Evolutionary conservation across 2,888 invertebrate species (phyloP).

Genomic region (Acanthococcus lagerstroemiae): DNA sequence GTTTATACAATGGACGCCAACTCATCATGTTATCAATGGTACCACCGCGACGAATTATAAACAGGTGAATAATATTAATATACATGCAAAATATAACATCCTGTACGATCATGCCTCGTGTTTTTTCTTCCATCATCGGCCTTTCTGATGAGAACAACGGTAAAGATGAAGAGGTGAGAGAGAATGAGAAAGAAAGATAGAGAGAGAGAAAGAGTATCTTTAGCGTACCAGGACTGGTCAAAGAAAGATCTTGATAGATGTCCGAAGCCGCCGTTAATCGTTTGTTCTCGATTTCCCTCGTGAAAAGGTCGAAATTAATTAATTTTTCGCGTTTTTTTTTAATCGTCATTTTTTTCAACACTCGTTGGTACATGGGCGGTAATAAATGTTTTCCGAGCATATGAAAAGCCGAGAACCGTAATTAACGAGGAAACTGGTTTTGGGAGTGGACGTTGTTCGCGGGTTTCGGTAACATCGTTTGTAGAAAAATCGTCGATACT

Average conservation of each 20-base stretch:
- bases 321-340: too few species aligned
- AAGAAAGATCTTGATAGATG: neutral
- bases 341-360: neutral
- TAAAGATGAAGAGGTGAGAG: neutral
- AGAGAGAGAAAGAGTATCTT: too few species aligned
- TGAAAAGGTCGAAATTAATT: neutral
- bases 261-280: neutral
- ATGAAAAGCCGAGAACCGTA: neutral
- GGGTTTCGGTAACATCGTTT: too few species aligned
- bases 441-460: too few species aligned
- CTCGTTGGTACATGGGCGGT: neutral
- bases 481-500: too few species aligned
- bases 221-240: too few species aligned
- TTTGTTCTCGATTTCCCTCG: neutral
- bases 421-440: conserved; percentile 8
- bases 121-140: conserved; percentile 1
- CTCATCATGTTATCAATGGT: conserved; percentile 30
- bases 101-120: conserved; percentile 15
- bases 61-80: conserved; percentile 29
- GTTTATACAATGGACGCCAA: conserved; percentile 27
- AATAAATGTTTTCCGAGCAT: neutral
- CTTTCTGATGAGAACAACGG: neutral
- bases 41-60: conserved; percentile 27
- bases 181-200: too few species aligned
- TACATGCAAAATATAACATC: conserved; percentile 29